Evolutionary conservation across 2,113 vertebrate genomes (phyloP), one percentile per base, ranked within the genome.

Genomic region (Stomatorhinus ivindoensis): DNA sequence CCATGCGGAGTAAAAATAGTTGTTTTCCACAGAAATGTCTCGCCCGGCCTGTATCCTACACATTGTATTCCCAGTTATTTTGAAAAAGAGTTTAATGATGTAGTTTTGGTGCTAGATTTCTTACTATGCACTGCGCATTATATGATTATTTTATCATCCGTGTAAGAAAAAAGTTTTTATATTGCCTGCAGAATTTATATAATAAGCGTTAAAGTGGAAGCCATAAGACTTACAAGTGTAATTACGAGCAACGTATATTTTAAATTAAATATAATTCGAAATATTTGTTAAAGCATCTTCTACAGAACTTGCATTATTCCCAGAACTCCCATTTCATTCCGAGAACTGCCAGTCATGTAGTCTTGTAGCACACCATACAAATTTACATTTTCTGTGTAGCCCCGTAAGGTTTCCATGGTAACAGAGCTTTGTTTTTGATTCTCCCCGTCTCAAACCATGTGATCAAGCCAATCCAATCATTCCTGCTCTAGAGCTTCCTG

Each of bases 341-440:
- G 6, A 24, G 17, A 58, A 46, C 31, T 19, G 65, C 10, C 65
- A 88, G 13, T 8, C 4, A 6, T 31, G 10, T 50, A 17, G 42
- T 58, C 69, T 53, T 10, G 27, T 46, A 51, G 86, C 76, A 46
- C 51, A 73, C 31, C 80, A 85, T 50, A 35, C 84, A 31, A 86
- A 47, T 24, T 48, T 86, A 87, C 48, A 55, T 55, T 53, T 86
- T 90, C 47, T 73, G 84, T n/a, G 13, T 44, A 39, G 27, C 44
- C 39, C 65, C 83, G 24, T 27, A 85, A 19, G 7, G 69, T 90
- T 55, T 89, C 90, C 88, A 90, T 87, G 90, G 88, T 31, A 90
- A 90, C 90, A 50, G 35, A 42, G 85, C 84, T 50, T 82, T 47
- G 88, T 90, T 86, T 53, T 55, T 51, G 42, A 65, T 86, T 82